Evolutionary conservation across 2,113 vertebrate genomes (phyloP), one percentile per base, ranked within the genome.

Genomic region (Micronisus gabar): DNA sequence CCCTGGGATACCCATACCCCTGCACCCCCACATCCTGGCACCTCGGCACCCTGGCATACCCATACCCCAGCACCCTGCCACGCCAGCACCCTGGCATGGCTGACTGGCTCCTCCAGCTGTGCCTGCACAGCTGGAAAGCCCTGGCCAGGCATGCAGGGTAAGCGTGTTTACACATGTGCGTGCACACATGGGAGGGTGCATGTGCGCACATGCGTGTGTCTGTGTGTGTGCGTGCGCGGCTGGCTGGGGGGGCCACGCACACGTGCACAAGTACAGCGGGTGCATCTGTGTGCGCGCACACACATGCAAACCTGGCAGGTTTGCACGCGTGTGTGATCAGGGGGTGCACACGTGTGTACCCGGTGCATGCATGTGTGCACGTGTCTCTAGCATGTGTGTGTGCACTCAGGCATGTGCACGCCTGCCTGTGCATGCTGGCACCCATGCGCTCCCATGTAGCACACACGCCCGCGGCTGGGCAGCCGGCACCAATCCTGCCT

Each of bases 191-290:
- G 16, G 52, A 15, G 52, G 26, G 26, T 29, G 2, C 19, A 2
- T 13, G n/a, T 30, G 55, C 14, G 17, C 23, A 27, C 78, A 45
- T 1, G 0, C 7, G 6, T 48, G 83, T 58, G 19, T 13, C 48
- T 23, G 13, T 26, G 50, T 27, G 26, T 53, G 22, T 13, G 7
- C 4, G 14, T 18, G n/a, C 15, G 27, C 3, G 29, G 13, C 32
- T 58, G 38, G 9, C 52, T 53, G 12, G 48, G 32, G 15, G 27
- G 29, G 10, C 4, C 62, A n/a, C 19, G 16, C 48, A 16, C 2
- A 0, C 15, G 4, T 15, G 5, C 26, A 32, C 34, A 11, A 2
- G 15, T 11, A 13, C 5, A 15, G 17, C 0, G 1, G 53, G 21
- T 3, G 15, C 32, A 36, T 23, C 17, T 20, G 4, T 38, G 30